Percentiles rank a stretch among this genome's conserved stretches.
Evolutionary conservation across 2,888 invertebrate genomes (phyloP).

Genomic region (Margaritifera margaritifera): DNA sequence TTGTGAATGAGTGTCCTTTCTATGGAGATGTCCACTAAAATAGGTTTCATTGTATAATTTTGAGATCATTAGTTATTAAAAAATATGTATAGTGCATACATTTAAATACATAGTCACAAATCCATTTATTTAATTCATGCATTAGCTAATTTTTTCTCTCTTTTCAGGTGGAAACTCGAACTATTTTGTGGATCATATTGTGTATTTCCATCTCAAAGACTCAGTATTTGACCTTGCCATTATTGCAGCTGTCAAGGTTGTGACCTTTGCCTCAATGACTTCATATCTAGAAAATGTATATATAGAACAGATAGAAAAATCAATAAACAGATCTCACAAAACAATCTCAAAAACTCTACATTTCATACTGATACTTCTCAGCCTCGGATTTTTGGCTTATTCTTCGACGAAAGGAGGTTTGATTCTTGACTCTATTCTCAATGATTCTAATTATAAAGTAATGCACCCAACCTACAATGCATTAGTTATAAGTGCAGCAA

Average conservation of each 20-base stretch:
- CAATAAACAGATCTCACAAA: constrained; percentile 33
- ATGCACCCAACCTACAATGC: constrained; percentile 66
- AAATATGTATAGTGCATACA: not conserved
- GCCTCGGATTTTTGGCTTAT: constrained; percentile 43
- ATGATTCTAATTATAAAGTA: constrained; percentile 37
- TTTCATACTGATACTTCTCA: constrained; percentile 27
- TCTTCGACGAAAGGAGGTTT: constrained; percentile 55
- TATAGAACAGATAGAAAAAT: constrained; percentile 43
- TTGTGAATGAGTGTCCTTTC: no score
- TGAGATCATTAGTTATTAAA: not conserved
- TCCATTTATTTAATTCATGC: not conserved
- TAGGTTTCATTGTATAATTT: no score
- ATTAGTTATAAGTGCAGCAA: constrained; percentile 52
- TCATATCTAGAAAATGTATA: constrained; percentile 50
- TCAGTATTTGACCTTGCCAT: constrained; percentile 69
- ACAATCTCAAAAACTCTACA: constrained; percentile 34
- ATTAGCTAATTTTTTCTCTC: constrained; percentile 5
- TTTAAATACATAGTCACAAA: not conserved
- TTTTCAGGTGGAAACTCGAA: constrained; percentile 62
- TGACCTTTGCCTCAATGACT: constrained; percentile 46
- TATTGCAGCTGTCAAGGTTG: constrained; percentile 54
- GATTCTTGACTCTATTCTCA: constrained; percentile 50
- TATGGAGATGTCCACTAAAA: no score
- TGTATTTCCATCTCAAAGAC: constrained; percentile 52
- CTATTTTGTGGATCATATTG: constrained; percentile 67